Base-by-base conservation (phyloP, 2,797 vertebrate species). In the Pygocentrus nattereri region DNA sequence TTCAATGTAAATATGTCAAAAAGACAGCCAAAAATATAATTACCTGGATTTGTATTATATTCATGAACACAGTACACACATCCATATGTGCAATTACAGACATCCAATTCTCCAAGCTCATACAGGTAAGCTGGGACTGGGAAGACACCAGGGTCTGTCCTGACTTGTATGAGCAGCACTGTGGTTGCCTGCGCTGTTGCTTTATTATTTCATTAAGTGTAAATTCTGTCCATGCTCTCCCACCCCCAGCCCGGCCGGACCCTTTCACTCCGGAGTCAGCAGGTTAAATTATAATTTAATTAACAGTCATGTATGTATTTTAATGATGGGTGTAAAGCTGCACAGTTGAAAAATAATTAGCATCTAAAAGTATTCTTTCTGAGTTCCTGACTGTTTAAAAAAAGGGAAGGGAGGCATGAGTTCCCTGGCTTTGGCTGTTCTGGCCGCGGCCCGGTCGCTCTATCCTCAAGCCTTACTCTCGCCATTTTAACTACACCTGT, bases 281-380 rank as follows among this genome's bases (percentile, higher is more conserved):
- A 95, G 94, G 95, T 96, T 96, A 97, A 97, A 98, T 98, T 97
- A 97, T 97, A 97, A 97, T 98, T 98, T 98, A 97, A 99, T 98
- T 98, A 98, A 96, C 96, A 94, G 93, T n/a, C 44, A 47, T 13
- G 13, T 47, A 50, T 50, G 49, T 19, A 18, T 18, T 49, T 49
- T 10, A 49, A 3, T 49, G 47, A 49, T 16, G 38, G 38, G 13
- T 49, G 47, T 12, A 47, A 47, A 47, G 12, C 44, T 47, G 47
- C 44, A 47, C n/a, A 2, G 11, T 49, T 13, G 10, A 49, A 49
- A 13, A 15, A 49, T 2, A 15, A 49, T 23, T n/a, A 23, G 54
- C 7, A 23, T 56, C 6, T 21, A 18, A 50, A 47, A 15, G 12
- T 50, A 15, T 16, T 15, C 15, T 18, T 21, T 4, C 47, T 4